Percentiles rank a stretch among this genome's conserved stretches.
phyloP scores from a whole-genome alignment of 1,140 invertebrate species.

The Pogonomyrmex barbatus region DNA sequence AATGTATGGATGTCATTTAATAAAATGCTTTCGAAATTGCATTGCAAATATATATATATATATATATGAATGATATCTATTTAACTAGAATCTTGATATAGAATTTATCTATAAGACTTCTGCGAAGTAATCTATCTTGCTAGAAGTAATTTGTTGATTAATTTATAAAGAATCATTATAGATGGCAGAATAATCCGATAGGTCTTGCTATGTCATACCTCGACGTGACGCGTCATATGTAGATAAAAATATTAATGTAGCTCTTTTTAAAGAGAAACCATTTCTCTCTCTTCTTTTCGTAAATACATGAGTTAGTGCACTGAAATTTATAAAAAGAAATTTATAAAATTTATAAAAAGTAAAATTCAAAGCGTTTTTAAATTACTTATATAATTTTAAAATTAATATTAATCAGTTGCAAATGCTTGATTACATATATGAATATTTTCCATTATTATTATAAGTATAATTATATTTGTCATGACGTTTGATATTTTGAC shows the following conservation, averaged over 20 bases:
- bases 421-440: background rate
- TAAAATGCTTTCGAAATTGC: background rate
- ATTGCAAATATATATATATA: background rate
- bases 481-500: background rate
- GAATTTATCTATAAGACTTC: slow-evolving; percentile 23
- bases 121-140: slow-evolving; percentile 12
- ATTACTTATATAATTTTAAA: no score
- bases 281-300: background rate
- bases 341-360: background rate
- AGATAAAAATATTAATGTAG: background rate
- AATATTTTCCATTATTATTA: background rate
- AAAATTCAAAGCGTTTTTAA: background rate
- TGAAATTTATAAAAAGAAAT: no score
- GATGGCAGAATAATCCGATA: background rate
- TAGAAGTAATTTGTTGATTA: background rate
- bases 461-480: background rate
- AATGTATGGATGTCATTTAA: background rate
- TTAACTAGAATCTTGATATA: background rate
- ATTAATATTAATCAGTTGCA: no score
- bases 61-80: background rate
- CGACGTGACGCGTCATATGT: background rate
- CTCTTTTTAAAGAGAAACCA: background rate
- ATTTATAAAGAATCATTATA: slow-evolving; percentile 10
- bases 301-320: background rate
- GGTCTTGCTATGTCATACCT: background rate